Percentiles rank a stretch among this genome's conserved stretches.
Conservation (phyloP, 2,797 vertebrate genomes). For the Phoxinus dragarum region DNA sequence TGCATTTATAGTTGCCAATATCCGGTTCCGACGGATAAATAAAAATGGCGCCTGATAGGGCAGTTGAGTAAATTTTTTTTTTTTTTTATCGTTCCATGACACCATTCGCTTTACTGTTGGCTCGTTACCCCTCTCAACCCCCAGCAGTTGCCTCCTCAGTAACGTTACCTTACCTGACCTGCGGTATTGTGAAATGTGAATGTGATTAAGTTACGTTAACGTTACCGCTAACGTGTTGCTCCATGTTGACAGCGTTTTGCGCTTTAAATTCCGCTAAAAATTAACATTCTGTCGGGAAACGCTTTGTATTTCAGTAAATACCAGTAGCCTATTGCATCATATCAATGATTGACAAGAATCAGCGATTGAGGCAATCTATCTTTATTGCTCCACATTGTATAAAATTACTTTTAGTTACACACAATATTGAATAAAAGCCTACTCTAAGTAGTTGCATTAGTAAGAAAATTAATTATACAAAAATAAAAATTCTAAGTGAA, state of each 20-base stretch:
- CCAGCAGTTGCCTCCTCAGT: too few species aligned
- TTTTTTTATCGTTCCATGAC: not conserved
- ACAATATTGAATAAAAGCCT: not conserved
- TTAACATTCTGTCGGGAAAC: too few species aligned
- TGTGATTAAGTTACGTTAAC: too few species aligned
- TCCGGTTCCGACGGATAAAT: not conserved
- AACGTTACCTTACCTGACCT: too few species aligned
- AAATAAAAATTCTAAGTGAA: not conserved
- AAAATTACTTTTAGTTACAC: not conserved
- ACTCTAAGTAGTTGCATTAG: not conserved
- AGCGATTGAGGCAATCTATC: not conserved
- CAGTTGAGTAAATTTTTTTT: not conserved
- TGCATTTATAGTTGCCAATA: not conserved
- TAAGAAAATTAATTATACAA: not conserved
- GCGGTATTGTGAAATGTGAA: too few species aligned
- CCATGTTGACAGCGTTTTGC: too few species aligned
- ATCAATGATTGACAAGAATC: too few species aligned
- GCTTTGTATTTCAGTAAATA: too few species aligned
- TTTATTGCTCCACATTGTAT: not conserved
- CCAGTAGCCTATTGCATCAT: too few species aligned
- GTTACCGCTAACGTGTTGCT: too few species aligned
- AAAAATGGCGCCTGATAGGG: not conserved
- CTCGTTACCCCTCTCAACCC: too few species aligned
- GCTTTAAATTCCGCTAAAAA: too few species aligned
- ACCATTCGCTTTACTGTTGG: not conserved